These are phyloP conservation scores for Eurois occulta DNA, from an alignment of 2,888 invertebrate species.

Conservation along the genomic window DNA sequence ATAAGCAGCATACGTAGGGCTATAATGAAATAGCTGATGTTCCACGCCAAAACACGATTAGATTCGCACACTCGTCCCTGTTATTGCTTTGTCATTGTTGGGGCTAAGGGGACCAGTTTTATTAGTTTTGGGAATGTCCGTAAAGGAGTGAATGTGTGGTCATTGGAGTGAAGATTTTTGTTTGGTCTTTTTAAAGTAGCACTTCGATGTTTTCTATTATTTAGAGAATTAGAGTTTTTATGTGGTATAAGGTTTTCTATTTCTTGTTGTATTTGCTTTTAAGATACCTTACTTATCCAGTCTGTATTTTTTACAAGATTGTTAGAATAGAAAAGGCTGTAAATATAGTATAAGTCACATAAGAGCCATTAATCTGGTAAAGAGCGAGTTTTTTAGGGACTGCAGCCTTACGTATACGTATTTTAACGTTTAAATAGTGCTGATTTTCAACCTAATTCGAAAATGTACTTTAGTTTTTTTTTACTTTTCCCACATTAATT, in stretches of 20 bases:
- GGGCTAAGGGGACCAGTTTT: slow-evolving; percentile 54
- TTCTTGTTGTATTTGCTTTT: background rate
- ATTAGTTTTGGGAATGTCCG: slow-evolving; percentile 59
- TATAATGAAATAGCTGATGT: slow-evolving; percentile 77
- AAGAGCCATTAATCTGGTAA: too few species aligned
- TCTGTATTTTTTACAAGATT: background rate
- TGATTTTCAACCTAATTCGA: background rate
- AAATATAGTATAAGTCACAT: too few species aligned
- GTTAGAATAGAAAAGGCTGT: background rate
- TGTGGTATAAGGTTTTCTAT: background rate
- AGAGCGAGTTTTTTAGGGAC: background rate
- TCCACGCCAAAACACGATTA: slow-evolving; percentile 76
- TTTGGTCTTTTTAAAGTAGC: background rate
- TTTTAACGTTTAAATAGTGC: background rate
- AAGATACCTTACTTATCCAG: background rate
- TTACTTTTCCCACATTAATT: too few species aligned
- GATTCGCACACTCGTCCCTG: slow-evolving; percentile 75
- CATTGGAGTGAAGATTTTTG: slow-evolving; percentile 35
- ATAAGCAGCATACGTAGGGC: slow-evolving; percentile 21
- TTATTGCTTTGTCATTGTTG: slow-evolving; percentile 68
- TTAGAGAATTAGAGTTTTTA: background rate
- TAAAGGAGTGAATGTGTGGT: slow-evolving; percentile 42
- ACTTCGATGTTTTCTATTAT: slow-evolving; percentile 15
- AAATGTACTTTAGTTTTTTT: background rate
- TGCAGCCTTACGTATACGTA: background rate